Evolutionary conservation across 1,140 invertebrate species (phyloP).

Genomic region (Drosophila pachea): DNA sequence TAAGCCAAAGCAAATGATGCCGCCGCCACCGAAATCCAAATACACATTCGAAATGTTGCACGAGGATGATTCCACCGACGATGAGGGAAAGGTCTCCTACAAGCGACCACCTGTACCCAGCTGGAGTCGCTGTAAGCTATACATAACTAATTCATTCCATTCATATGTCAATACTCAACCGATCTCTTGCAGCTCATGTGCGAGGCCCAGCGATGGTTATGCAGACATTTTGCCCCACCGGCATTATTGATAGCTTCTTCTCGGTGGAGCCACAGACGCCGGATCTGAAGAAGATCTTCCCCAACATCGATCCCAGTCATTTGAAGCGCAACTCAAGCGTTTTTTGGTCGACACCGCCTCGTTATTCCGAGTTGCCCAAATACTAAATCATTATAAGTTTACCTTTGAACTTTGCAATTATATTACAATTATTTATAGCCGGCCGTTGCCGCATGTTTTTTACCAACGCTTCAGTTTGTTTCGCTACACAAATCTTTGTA

Average conservation of each 20-base stretch:
- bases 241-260: slow-evolving; percentile 82
- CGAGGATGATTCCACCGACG: slow-evolving; percentile 81
- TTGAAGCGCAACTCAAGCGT: slow-evolving; percentile 86
- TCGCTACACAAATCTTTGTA: slow-evolving; percentile 22
- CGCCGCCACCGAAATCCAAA: slow-evolving; percentile 61
- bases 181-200: slow-evolving; percentile 51
- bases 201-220: slow-evolving; percentile 54
- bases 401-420: slow-evolving; percentile 23
- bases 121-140: slow-evolving; percentile 80
- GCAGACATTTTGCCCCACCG: slow-evolving; percentile 65
- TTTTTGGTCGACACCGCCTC: slow-evolving; percentile 84
- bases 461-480: slow-evolving; percentile 17
- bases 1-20: slow-evolving; percentile 67
- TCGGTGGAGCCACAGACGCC: slow-evolving; percentile 82
- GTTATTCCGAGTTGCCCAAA: slow-evolving; percentile 80
- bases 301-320: slow-evolving; percentile 82
- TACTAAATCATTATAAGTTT: slow-evolving; percentile 51
- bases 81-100: slow-evolving; percentile 79
- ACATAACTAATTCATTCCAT: background rate
- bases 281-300: slow-evolving; percentile 84
- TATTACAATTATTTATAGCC: slow-evolving; percentile 9
- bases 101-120: slow-evolving; percentile 80
- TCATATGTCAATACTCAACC: background rate
- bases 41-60: slow-evolving; percentile 79
- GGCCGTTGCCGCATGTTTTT: slow-evolving; percentile 15